Conservation (phyloP, 2,888 invertebrate genomes). For the Melangyna quadrimaculata region DNA sequence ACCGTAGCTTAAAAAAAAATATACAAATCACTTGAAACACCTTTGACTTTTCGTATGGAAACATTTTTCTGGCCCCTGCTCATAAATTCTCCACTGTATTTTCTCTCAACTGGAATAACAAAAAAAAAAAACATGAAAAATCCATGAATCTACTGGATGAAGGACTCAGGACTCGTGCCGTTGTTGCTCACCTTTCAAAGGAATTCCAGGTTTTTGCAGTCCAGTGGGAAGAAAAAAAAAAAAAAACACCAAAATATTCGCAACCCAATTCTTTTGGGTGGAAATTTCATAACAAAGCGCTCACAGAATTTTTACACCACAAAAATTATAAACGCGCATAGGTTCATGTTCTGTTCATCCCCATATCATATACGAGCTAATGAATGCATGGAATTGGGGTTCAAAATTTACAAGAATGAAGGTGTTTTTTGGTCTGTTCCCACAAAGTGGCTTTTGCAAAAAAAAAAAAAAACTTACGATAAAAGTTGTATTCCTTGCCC, state of each 20-base stretch:
- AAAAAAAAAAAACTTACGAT: background rate
- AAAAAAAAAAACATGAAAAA: background rate
- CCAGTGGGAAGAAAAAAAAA: constrained; percentile 21
- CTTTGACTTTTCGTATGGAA: constrained; percentile 64
- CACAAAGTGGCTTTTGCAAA: constrained; percentile 1
- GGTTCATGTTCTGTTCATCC: constrained; percentile 2
- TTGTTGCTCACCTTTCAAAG: constrained; percentile 48
- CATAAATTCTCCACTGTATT: background rate
- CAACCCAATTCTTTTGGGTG: constrained; percentile 59
- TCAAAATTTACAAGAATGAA: constrained; percentile 10
- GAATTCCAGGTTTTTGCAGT: constrained; percentile 52
- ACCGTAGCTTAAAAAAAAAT: constrained; percentile 34
- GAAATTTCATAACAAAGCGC: constrained; percentile 54
- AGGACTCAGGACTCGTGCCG: constrained; percentile 11
- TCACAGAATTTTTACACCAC: constrained; percentile 48
- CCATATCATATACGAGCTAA: constrained; percentile 17
- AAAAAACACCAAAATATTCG: background rate
- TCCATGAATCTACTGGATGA: constrained; percentile 5
- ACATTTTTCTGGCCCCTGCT: constrained; percentile 10
- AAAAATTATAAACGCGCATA: constrained; percentile 58
- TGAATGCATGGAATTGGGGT: constrained; percentile 19
- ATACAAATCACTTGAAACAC: constrained; percentile 56
- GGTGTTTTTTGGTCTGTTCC: constrained; percentile 17
- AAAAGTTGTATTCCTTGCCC: background rate
- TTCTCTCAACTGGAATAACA: background rate